Evolutionary conservation across 2,113 vertebrate species (phyloP), one percentile per base, ranked within the genome.

Genomic region (Cyphomyrus plagiostoma): DNA sequence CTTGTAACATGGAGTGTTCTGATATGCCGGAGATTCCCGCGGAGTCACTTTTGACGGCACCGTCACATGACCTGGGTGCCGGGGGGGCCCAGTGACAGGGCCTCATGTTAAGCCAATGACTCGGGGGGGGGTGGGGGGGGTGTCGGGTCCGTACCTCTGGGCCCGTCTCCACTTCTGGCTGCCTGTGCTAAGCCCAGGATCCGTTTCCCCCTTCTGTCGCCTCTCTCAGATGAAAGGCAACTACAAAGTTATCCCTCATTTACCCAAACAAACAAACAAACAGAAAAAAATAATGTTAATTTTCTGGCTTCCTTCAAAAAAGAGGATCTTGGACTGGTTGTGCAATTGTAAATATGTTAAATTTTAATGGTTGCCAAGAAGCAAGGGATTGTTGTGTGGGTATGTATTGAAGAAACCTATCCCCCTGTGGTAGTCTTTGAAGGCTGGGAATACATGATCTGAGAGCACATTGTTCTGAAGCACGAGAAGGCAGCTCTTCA

Each of bases 71-170:
- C 88, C 26, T 30, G 9, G 4, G 74, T 19, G 6, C n/a, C 2
- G 13, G 49, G 94, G 93, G 95, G 94, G 90, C 94, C 90, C 58
- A 93, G 93, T 94, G 92, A 94, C 86, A 93, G 91, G 45, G 94
- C 95, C 95, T 96, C 90, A 93, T 96, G 95, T 96, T 97, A 95
- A 94, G 94, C 95, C 95, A 93, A 85, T 91, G 92, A 95, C 97
- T 93, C 94, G 3, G 77, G 96, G 95, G 96, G 50, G 13, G 50
- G 13, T 94, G 66, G 4, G 90, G 84, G 19, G 30, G 13, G 10
- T 13, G 21, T 10, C 19, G 10, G 93, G n/a, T 35, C 94, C 58
- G 88, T 94, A 95, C 95, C 96, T 95, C 92, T 92, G 95, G 92
- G 94, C 94, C 95, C 94, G 92, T 91, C 92, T 88, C 93, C 93